Base-by-base conservation (phyloP, 2,888 invertebrate species). In the Clivina fossor region DNA sequence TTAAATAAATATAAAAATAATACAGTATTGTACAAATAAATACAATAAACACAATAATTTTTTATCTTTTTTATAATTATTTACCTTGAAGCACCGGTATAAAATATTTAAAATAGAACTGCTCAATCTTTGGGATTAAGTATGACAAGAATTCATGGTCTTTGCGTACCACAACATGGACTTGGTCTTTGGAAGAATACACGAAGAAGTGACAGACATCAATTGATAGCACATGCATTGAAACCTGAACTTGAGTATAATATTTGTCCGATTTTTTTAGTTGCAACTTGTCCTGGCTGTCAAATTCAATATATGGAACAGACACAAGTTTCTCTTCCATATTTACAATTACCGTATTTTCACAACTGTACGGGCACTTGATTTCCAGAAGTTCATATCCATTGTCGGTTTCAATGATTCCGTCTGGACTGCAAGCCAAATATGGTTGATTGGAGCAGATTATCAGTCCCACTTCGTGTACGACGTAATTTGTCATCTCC, bases 41-140 rank as follows among this genome's bases (percentile, higher is more conserved):
- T 32, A 40, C 8, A n/a, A n/a, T n/a, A n/a, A n/a, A n/a, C n/a
- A n/a, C n/a, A n/a, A n/a, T n/a, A n/a, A n/a, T n/a, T n/a, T n/a
- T n/a, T n/a, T n/a, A n/a, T n/a, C n/a, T n/a, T n/a, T n/a, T n/a
- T n/a, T n/a, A n/a, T n/a, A n/a, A n/a, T n/a, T 16, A 40, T 9
- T 40, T 40, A 18, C 20, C n/a, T 19, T 40, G 8, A 7, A 40
- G 19, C 7, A 40, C 16, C 11, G 19, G 40, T 9, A 19, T 20
- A 19, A 40, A 40, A 40, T 40, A 40, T 5, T 40, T 4, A n/a
- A 40, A 40, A 40, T 40, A 40, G 19, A 40, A 40, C 4, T 40
- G 5, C 4, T 40, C 7, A 20, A 40, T 40, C 19, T 40, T 40
- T 18, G 20, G 40, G 20, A 40, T 40, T 40, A 40, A 19, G 7